A percentile compares a stretch with the other conserved stretches of the same genome.
phyloP scores from a whole-genome alignment of 2,888 invertebrate genomes.

The Caenorhabditis drosophilae region DNA sequence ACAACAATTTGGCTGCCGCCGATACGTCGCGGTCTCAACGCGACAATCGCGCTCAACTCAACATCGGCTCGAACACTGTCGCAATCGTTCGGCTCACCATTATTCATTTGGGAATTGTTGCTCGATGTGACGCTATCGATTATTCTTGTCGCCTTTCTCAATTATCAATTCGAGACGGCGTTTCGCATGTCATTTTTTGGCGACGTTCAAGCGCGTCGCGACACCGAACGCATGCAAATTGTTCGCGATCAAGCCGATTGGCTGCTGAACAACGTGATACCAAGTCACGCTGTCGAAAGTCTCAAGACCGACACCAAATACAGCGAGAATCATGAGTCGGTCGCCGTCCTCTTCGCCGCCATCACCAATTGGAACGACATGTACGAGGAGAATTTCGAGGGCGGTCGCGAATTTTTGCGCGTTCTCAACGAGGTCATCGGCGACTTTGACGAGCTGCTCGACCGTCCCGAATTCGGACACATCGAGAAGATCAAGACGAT shows the following conservation, averaged over 20 bases:
- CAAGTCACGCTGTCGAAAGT: constrained; percentile 90
- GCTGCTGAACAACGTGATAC: constrained; percentile 94
- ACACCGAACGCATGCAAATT: constrained; percentile 82
- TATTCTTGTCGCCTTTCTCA: constrained; percentile 87
- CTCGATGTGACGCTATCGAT: constrained; percentile 83
- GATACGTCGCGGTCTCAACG: constrained; percentile 18
- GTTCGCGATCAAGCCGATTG: constrained; percentile 94
- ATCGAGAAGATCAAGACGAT: constrained; percentile 88
- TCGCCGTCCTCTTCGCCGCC: constrained; percentile 86
- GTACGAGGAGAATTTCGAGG: constrained; percentile 94
- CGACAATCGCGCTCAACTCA: constrained; percentile 13
- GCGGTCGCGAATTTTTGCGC: constrained; percentile 87
- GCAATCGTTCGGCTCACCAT: constrained; percentile 45
- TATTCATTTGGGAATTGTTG: constrained; percentile 77
- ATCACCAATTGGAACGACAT: constrained; percentile 96
- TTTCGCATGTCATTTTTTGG: constrained; percentile 91
- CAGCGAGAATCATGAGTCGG: constrained; percentile 58
- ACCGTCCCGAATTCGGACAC: constrained; percentile 74
- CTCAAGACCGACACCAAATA: constrained; percentile 87
- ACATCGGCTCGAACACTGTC: constrained; percentile 20
- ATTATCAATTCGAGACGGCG: constrained; percentile 87
- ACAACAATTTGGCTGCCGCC: constrained; percentile 18
- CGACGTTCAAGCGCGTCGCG: constrained; percentile 85
- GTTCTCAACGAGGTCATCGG: constrained; percentile 90
- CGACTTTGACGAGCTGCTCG: constrained; percentile 91